These are phyloP conservation scores for Athalia circularis DNA, from an alignment of 2,888 invertebrate genomes.

Conservation along the genomic window DNA sequence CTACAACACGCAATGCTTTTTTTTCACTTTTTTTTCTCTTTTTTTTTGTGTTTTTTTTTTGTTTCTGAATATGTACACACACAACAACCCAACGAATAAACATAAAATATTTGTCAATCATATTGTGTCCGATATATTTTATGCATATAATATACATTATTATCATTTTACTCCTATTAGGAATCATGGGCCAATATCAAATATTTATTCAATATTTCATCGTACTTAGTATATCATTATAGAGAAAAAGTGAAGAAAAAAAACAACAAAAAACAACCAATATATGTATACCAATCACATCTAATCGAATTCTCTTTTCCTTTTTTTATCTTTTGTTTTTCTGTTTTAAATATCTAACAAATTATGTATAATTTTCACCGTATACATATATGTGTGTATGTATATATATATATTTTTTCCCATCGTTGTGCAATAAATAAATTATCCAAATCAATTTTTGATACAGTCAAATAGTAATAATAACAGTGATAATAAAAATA, in stretches of 20 bases:
- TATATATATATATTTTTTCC: neutral
- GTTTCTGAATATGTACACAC: constrained; percentile 40
- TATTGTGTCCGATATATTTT: constrained; percentile 37
- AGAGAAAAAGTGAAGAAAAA: constrained; percentile 28
- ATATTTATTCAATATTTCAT: constrained; percentile 39
- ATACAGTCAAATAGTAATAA: constrained; percentile 50
- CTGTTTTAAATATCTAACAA: constrained; percentile 1
- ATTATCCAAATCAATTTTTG: constrained; percentile 67
- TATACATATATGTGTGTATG: no score
- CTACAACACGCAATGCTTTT: constrained; percentile 39
- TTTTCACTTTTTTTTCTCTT: constrained; percentile 16
- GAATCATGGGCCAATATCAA: constrained; percentile 42
- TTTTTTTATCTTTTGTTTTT: constrained; percentile 39
- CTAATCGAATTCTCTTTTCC: neutral
- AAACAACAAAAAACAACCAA: constrained; percentile 22
- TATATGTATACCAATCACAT: constrained; percentile 17
- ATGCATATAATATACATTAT: constrained; percentile 19
- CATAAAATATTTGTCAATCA: constrained; percentile 33
- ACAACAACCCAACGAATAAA: constrained; percentile 33
- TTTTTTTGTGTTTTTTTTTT: constrained; percentile 42
- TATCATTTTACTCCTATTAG: constrained; percentile 40
- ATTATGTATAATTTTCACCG: no score
- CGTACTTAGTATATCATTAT: constrained; percentile 36
- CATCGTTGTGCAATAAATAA: constrained; percentile 65
- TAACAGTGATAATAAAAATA: constrained; percentile 55